Conservation (phyloP, 2,113 vertebrate genomes). For the Parus major region DNA sequence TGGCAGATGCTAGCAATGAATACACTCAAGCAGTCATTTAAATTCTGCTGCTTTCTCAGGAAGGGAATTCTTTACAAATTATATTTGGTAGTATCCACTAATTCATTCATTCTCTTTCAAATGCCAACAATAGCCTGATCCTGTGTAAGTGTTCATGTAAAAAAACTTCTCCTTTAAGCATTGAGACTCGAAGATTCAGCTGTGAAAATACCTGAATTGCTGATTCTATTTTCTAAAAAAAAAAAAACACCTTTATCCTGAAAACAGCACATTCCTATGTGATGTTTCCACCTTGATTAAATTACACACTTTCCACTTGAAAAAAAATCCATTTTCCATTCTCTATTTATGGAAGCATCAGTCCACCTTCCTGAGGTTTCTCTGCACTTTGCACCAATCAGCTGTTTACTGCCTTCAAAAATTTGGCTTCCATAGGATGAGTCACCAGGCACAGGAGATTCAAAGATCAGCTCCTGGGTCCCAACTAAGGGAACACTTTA, state of each 20-base stretch:
- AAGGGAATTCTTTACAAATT: conserved; percentile 7
- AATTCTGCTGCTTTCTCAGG: conserved; percentile 21
- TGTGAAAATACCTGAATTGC: not conserved
- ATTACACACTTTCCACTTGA: not conserved
- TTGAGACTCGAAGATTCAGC: not conserved
- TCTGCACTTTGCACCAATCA: not conserved
- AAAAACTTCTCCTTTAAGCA: not conserved
- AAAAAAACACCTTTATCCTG: not conserved
- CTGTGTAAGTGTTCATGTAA: not conserved
- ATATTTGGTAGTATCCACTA: conserved; percentile 11
- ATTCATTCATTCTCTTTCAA: conserved; percentile 33
- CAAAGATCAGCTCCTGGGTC: not conserved
- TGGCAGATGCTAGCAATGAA: conserved; percentile 3
- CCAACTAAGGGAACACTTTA: not conserved
- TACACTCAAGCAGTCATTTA: conserved; percentile 9
- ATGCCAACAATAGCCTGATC: not conserved
- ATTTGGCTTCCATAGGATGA: not conserved
- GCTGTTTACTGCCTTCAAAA: not conserved
- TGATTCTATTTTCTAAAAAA: not conserved
- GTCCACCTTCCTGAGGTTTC: not conserved
- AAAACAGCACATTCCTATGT: not conserved
- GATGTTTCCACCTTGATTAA: conserved; percentile 13
- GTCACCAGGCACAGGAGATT: not conserved
- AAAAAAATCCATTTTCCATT: not conserved
- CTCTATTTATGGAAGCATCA: not conserved